These are phyloP conservation scores for Antechinus stuartii DNA, from an alignment of 2,113 vertebrate genomes.

Conservation along the genomic window DNA sequence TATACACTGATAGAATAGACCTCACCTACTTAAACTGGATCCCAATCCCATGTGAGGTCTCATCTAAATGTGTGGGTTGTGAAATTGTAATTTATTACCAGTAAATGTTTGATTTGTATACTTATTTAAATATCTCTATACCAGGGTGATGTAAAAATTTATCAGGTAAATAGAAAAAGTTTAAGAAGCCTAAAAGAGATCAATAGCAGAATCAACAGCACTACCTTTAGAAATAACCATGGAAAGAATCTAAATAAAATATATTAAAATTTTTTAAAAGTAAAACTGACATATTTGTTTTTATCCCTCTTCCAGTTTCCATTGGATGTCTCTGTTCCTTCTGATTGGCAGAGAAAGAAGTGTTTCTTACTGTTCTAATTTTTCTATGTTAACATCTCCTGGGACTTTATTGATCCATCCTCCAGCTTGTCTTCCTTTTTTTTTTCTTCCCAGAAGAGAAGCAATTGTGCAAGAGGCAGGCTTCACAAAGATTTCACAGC, in stretches of 20 bases:
- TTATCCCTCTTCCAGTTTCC: conserved; percentile 26
- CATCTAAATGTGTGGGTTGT: too few species aligned
- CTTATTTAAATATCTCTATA: too few species aligned
- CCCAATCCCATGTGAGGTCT: too few species aligned
- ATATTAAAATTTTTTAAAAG: not conserved
- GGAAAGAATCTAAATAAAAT: not conserved
- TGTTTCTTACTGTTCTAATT: conserved; percentile 69
- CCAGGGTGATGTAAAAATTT: too few species aligned
- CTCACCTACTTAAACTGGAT: too few species aligned
- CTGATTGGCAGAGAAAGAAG: conserved; percentile 53
- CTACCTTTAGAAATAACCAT: not conserved
- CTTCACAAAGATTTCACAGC: conserved; percentile 72
- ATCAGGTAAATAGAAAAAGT: too few species aligned
- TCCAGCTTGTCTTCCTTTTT: conserved; percentile 70
- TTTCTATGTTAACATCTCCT: conserved; percentile 73
- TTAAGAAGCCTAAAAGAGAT: too few species aligned
- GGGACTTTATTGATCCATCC: conserved; percentile 80
- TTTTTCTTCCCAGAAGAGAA: conserved; percentile 76
- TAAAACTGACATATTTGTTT: not conserved
- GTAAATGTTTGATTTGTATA: too few species aligned
- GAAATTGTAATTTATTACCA: too few species aligned
- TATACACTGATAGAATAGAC: not conserved
- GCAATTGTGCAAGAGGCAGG: conserved; percentile 64
- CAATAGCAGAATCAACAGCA: not conserved
- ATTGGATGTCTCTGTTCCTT: conserved; percentile 56